Conservation (phyloP, 2,888 invertebrate genomes). For the Clunio marinus region DNA sequence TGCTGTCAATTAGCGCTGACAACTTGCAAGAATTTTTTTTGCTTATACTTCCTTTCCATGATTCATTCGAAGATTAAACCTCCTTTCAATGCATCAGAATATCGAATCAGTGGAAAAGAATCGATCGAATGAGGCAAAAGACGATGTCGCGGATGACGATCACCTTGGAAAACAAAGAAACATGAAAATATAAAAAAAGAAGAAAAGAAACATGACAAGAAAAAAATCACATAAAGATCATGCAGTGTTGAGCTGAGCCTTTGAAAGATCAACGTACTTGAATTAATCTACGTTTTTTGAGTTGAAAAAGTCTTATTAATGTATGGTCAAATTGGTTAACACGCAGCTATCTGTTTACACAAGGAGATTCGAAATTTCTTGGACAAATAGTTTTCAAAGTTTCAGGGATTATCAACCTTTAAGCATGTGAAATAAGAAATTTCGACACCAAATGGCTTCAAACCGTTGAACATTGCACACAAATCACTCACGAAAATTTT, state of each 20-base stretch:
- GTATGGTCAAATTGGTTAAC: too few species aligned
- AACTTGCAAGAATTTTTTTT: neutral
- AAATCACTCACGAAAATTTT: too few species aligned
- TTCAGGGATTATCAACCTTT: too few species aligned
- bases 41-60: neutral
- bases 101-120: neutral
- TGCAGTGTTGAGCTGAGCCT: neutral
- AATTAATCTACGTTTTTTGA: too few species aligned
- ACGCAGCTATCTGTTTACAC: too few species aligned
- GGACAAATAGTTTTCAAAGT: too few species aligned
- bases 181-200: neutral
- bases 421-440: too few species aligned
- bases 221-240: neutral
- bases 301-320: too few species aligned
- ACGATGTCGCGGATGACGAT: neutral
- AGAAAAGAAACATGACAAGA: neutral
- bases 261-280: slow-evolving; percentile 15
- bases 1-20: neutral
- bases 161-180: neutral
- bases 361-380: too few species aligned
- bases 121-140: neutral
- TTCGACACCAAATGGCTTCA: too few species aligned
- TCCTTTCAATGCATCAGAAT: neutral
- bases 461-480: too few species aligned
- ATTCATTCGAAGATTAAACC: neutral